Base-by-base conservation (phyloP, 1,140 invertebrate species). In the Monomorium pharaonis region DNA sequence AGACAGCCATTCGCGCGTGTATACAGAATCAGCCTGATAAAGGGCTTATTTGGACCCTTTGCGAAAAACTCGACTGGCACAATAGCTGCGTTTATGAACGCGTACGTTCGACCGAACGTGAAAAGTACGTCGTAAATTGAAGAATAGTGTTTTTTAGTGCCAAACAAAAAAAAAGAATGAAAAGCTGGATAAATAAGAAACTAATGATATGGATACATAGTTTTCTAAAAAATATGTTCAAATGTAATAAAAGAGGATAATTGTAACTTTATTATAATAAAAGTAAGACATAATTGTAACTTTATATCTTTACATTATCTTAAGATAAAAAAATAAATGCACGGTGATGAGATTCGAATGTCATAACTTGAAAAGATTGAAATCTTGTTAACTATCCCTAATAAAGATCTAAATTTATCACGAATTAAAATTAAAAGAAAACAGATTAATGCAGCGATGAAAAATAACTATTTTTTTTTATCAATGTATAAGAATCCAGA, bases 21-120 rank as follows among this genome's bases (percentile, higher is more conserved):
- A 80, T 83, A 86, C 85, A 84, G 89, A 74, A 75, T 88, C 80
- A 81, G 56, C 54, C 51, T 56, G 90, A 90, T 90, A 88, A 90
- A 90, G 69, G 54, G 89, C 86, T 90, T 90, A 90, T 90, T 90
- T 84, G 67, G 58, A 42, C 60, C 69, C 33, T 27, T 18, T 62
- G 62, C 72, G 42, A 87, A 86, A 88, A 75, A 88, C 89, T 90
- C 78, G 21, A 14, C 78, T 21, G n/a, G 62, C 44, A 86, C 85
- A 86, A 86, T 86, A 62, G 80, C 27, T 47, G 47, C 58, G 85
- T 85, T 78, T 85, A 67, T 83, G 67, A 83, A 83, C 78, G 78
- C 37, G 2, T 65, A 74, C 78, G 54, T 74, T 44, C 37, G 44
- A 54, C 33, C 60, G 63, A 72, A 72, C 54, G n/a, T n/a, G n/a